Evolutionary conservation across 2,888 invertebrate species (phyloP).

Genomic region (Conops quadrifasciatus): DNA sequence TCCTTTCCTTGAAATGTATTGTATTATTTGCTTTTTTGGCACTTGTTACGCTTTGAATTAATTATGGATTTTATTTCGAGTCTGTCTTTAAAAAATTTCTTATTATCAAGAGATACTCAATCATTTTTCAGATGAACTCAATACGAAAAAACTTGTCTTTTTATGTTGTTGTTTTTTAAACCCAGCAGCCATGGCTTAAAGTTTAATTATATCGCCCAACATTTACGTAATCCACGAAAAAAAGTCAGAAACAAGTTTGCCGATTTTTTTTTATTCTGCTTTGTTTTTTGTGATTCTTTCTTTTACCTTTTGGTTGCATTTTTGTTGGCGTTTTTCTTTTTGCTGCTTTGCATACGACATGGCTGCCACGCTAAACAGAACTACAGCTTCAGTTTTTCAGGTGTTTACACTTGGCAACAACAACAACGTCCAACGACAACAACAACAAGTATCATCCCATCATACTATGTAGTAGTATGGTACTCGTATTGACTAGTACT

Average conservation of each 20-base stretch:
- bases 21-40: no score
- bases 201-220: neutral
- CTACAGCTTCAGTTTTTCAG: no score
- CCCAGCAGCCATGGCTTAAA: neutral
- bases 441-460: no score
- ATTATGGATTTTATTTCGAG: no score
- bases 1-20: no score
- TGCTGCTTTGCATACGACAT: no score
- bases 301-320: conserved; percentile 1
- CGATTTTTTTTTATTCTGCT: neutral
- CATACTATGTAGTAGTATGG: no score
- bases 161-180: neutral
- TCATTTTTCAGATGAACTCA: conserved; percentile 11
- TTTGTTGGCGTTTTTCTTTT: neutral
- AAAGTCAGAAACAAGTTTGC: conserved; percentile 2
- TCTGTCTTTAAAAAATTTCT: neutral
- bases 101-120: conserved; percentile 4
- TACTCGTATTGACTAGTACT: no score
- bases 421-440: no score
- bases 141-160: neutral
- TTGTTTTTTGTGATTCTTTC: conserved; percentile 5
- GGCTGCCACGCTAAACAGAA: no score
- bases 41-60: no score
- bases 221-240: neutral
- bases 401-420: no score